Conservation (phyloP, 2,113 vertebrate species). For the Ictidomys tridecemlineatus region DNA sequence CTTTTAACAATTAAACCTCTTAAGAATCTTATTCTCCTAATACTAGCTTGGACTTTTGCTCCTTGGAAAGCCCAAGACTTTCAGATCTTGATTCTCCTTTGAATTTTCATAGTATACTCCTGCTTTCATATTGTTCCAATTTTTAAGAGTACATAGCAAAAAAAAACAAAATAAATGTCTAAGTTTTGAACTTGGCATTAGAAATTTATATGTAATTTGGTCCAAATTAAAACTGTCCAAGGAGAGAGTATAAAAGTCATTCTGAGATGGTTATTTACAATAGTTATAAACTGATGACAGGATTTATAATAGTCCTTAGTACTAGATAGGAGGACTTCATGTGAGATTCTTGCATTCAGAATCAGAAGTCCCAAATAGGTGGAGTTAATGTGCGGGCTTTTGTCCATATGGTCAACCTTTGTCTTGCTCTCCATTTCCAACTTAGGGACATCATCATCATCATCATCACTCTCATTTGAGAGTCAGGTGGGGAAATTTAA, state of each 20-base stretch:
- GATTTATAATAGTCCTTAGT: background rate
- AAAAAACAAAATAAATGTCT: background rate
- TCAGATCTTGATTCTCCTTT: background rate
- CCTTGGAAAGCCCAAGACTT: background rate
- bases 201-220: background rate
- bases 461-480: background rate
- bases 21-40: background rate
- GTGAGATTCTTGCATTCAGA: background rate
- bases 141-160: background rate
- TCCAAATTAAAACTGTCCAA: background rate
- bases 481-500: background rate
- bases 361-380: background rate
- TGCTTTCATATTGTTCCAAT: background rate
- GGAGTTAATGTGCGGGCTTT: background rate
- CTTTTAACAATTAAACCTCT: constrained; percentile 68
- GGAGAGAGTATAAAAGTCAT: background rate
- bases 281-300: background rate
- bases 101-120: background rate
- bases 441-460: background rate
- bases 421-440: background rate
- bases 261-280: background rate
- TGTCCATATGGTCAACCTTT: background rate
- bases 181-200: background rate
- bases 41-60: background rate
- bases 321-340: background rate